Base-by-base conservation (phyloP, 2,797 vertebrate species). In the Graptemys geographica region DNA sequence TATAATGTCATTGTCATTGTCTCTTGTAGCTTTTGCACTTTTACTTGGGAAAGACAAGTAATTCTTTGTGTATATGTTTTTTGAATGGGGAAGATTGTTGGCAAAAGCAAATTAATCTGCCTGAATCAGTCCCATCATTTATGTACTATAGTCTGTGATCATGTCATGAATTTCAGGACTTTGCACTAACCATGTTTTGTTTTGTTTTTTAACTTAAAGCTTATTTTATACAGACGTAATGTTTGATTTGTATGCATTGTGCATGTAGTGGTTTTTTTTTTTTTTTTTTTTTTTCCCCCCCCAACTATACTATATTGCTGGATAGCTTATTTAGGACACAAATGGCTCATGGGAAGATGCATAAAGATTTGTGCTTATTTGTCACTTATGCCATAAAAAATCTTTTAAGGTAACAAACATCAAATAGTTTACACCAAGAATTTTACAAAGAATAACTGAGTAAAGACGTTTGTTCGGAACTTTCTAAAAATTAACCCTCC, bases 241-340 rank as follows among this genome's bases (percentile, higher is more conserved):
- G 98, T 98, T 98, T 98, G 98, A 98, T 98, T 98, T 98, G 98
- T 98, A 98, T 98, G 98, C 98, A 97, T 98, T 98, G 96, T 98
- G 98, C 98, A 98, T 98, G 98, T 98, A 98, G 98, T 98, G 98
- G 97, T 98, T 98, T 95, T 97, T 94, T 95, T 72, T 33, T 72
- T 37, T 97, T 96, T 97, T 95, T 41, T 37, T 72, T 33, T 72
- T 37, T 97, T 96, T 97, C 94, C 37, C 37, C 41, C 41, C 41
- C 97, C 97, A 96, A 97, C 85, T 96, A 90, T 95, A 96, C 92
- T 98, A 97, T 98, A 97, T 98, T 98, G 97, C 97, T 98, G 98
- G 97, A 84, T 98, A 98, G 97, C 94, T 98, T 98, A 96, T 96
- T 97, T 93, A 98, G 98, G 98, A 97, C 82, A 96, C 97, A 97